phyloP scores from a whole-genome alignment of 2,797 vertebrate genomes.

The Ammospiza maritima region DNA sequence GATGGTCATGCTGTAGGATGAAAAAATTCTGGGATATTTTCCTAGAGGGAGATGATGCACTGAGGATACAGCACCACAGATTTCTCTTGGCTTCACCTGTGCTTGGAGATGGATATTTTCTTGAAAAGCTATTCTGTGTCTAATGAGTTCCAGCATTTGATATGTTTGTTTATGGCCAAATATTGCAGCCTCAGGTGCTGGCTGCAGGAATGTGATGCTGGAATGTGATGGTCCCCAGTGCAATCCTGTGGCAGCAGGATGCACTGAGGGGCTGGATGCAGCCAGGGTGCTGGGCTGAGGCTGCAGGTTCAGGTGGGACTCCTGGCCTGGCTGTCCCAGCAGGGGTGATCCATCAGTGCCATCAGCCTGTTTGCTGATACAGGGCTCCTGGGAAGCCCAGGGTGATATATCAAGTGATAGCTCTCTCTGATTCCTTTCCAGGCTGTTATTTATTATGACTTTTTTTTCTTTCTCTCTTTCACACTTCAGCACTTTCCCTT shows the following conservation, averaged over 20 bases:
- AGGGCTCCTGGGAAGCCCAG: neutral
- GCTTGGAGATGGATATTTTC: neutral
- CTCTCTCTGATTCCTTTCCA: neutral
- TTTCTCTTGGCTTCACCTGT: neutral
- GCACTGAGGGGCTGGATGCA: neutral
- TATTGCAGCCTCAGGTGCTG: neutral
- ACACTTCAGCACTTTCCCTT: neutral
- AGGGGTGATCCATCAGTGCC: rapidly evolving
- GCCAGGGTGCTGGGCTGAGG: neutral
- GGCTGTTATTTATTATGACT: neutral
- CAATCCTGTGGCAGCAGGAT: neutral
- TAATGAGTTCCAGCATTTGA: neutral
- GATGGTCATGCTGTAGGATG: neutral
- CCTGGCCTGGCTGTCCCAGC: neutral
- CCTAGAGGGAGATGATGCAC: neutral
- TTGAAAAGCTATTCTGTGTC: rapidly evolving
- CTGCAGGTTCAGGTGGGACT: neutral
- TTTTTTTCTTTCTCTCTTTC: neutral
- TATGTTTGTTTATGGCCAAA: neutral
- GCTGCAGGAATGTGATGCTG: neutral
- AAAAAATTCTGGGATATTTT: neutral
- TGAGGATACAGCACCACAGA: rapidly evolving
- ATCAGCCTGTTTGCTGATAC: neutral
- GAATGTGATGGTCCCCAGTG: rapidly evolving
- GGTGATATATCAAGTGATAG: neutral